A percentile compares a stretch with the other conserved stretches of the same genome.
Conservation (phyloP, 2,797 vertebrate species). For the Sebastes ruberrimus region DNA sequence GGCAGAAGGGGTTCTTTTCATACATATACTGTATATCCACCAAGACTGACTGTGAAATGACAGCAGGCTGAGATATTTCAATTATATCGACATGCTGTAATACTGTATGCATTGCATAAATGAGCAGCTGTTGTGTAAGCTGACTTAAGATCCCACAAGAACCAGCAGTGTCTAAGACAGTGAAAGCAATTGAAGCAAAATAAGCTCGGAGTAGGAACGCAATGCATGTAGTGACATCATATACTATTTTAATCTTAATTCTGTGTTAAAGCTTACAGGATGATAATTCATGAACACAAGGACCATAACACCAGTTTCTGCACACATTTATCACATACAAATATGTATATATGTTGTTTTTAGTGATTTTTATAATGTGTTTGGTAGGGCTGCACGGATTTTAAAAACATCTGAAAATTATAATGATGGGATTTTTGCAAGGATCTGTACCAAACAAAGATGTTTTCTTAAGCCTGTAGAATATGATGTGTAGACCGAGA, state of each 20-base stretch:
- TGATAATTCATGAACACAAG: not conserved
- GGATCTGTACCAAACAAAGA: too few species aligned
- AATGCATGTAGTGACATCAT: not conserved
- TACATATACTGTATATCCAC: not conserved
- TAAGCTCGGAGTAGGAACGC: not conserved
- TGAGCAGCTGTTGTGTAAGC: not conserved
- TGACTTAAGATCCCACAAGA: not conserved
- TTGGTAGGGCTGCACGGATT: too few species aligned
- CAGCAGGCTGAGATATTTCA: not conserved
- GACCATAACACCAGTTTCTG: not conserved
- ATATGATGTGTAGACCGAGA: too few species aligned
- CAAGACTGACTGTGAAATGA: not conserved
- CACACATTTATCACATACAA: not conserved
- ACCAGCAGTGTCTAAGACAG: not conserved
- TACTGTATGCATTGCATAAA: not conserved
- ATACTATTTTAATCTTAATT: not conserved
- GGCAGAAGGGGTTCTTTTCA: not conserved
- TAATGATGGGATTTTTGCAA: too few species aligned
- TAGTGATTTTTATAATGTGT: not conserved
- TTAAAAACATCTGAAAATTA: too few species aligned
- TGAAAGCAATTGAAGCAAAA: not conserved
- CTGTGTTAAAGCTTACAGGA: not conserved
- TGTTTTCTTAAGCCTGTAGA: too few species aligned
- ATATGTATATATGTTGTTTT: not conserved
- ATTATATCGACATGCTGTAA: not conserved